Conservation (phyloP, 2,113 vertebrate genomes). For the Lepisosteus osseus region DNA sequence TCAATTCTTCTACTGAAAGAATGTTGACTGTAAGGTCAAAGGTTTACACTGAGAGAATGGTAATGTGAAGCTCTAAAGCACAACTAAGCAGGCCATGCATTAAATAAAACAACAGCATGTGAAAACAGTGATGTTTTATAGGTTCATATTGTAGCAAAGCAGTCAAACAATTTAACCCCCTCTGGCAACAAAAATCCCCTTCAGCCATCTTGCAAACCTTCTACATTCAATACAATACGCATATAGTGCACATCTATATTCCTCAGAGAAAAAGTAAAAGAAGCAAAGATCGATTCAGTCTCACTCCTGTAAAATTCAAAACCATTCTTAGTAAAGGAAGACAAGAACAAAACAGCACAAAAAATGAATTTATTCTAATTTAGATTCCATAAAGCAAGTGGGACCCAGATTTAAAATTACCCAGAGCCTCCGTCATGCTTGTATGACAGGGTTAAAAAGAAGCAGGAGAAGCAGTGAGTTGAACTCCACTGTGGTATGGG, state of each 20-base stretch:
- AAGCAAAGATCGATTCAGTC: conserved; percentile 24
- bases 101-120: conserved; percentile 70
- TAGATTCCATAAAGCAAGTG: conserved; percentile 55
- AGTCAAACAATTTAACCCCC: conserved; percentile 67
- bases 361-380: conserved; percentile 60
- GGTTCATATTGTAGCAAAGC: conserved; percentile 58
- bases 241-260: conserved; percentile 10
- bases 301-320: conserved; percentile 63
- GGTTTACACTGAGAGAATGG: conserved; percentile 26
- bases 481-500: conserved; percentile 31
- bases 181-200: conserved; percentile 53
- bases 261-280: not conserved
- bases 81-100: conserved; percentile 53
- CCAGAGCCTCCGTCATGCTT: conserved; percentile 49
- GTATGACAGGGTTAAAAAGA: conserved; percentile 40
- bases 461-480: conserved; percentile 28
- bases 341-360: conserved; percentile 57
- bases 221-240: conserved; percentile 62
- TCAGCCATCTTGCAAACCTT: conserved; percentile 54
- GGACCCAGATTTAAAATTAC: conserved; percentile 54
- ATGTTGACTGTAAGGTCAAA: not conserved
- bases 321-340: conserved; percentile 50
- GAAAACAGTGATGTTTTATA: conserved; percentile 65
- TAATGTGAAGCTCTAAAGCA: conserved; percentile 57
- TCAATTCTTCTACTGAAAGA: conserved; percentile 18